Percentiles rank a stretch among this genome's conserved stretches.
Conservation (phyloP, 1,140 invertebrate species). For the Drosophila sucinea region DNA sequence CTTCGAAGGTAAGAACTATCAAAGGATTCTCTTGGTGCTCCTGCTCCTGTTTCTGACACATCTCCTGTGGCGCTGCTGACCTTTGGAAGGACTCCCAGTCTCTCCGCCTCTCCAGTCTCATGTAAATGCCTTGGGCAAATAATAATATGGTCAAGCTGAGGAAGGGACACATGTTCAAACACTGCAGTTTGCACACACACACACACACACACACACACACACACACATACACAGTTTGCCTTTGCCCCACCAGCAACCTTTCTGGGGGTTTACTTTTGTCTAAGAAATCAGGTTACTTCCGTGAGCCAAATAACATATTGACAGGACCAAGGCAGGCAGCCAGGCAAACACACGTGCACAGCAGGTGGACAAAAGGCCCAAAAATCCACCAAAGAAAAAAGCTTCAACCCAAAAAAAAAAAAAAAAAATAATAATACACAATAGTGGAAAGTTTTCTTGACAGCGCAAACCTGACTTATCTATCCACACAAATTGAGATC, state of each 20-base stretch:
- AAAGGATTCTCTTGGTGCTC: constrained; percentile 54
- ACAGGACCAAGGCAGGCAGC: constrained; percentile 18
- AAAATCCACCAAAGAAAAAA: background rate
- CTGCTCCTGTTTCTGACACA: constrained; percentile 61
- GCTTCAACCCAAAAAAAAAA: background rate
- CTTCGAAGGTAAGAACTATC: constrained; percentile 48
- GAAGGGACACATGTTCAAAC: constrained; percentile 66
- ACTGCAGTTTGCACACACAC: constrained; percentile 55
- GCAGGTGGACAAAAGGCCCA: constrained; percentile 58
- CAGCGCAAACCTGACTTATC: background rate
- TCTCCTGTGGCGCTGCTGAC: constrained; percentile 54
- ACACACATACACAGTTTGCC: background rate
- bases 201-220: constrained; percentile 1
- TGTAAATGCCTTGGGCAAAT: constrained; percentile 64
- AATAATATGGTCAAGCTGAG: constrained; percentile 56
- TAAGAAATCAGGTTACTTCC: constrained; percentile 76
- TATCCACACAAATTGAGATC: constrained; percentile 1
- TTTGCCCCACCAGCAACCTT: constrained; percentile 14
- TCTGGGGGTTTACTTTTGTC: constrained; percentile 44
- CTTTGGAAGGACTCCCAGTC: constrained; percentile 9
- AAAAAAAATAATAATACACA: constrained; percentile 21
- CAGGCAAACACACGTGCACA: constrained; percentile 71
- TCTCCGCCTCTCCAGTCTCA: constrained; percentile 11
- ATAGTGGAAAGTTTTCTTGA: constrained; percentile 1
- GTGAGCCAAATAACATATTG: constrained; percentile 72